Evolutionary conservation across 2,113 vertebrate genomes (phyloP), one percentile per base, ranked within the genome.

Genomic region (Aldabrachelys gigantea): DNA sequence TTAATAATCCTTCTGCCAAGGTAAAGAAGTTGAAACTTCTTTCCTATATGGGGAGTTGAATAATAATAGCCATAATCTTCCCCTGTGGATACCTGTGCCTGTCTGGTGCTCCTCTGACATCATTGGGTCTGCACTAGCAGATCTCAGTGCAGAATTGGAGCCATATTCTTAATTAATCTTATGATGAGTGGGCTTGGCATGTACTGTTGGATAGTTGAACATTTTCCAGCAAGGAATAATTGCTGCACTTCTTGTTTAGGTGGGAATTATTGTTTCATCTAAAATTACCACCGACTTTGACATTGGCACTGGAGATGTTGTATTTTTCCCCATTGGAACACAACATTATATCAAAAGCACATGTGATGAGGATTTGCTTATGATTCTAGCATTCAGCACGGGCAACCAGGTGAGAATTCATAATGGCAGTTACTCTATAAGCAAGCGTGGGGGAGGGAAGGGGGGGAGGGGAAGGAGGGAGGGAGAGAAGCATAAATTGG

Each of bases 301-400:
- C 24, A 93, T 98, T 9, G 94, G 92, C 13, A 75, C 96, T 19
- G 98, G 98, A 47, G 98, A 98, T 81, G 98, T 98, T 82, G 84
- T 98, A 2, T 98, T 98, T 91, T 98, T 98, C 86, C 98, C 98
- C 0, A 76, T 93, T 24, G 98, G 98, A 76, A 97, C 96, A 14
- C 98, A 98, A 53, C 98, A 98, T 89, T 98, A 98, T 3, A 59
- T 98, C 87, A 97, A 98, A 88, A 98, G 95, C 44, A 12, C 94
- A 0, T 98, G 98, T 2, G 95, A 96, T 1, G 97, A 98, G 53
- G 97, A 98, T 62, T 88, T 98, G 78, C 10, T 98, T 27, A 69
- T 98, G 80, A 80, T 98, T 75, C 93, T 98, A 19, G 98, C 98
- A 91, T 98, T 98, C 94, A 98, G 94, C 49, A 98, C 98, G 3